A percentile compares a stretch with the other conserved stretches of the same genome.
Conservation (phyloP, 1,140 invertebrate genomes). For the Scaptomyza graminum region DNA sequence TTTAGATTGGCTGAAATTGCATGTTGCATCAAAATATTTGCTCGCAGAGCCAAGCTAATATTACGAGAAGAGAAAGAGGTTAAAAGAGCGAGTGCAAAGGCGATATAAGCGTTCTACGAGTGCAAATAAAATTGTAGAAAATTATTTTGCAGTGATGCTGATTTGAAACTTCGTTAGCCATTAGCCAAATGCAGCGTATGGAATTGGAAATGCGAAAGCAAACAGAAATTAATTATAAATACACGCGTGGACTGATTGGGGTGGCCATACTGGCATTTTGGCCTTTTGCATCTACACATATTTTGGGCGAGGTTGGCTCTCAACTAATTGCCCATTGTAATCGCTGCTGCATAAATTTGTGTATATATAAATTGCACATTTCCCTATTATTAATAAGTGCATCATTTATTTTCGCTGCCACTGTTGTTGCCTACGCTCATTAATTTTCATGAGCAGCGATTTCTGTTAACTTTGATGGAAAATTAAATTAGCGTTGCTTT, state of each 20-base stretch:
- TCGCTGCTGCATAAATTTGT: constrained; percentile 24
- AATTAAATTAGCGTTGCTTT: constrained; percentile 16
- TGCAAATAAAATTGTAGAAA: constrained; percentile 23
- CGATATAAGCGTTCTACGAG: neutral
- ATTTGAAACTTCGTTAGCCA: constrained; percentile 42
- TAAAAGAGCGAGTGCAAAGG: neutral
- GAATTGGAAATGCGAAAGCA: constrained; percentile 30
- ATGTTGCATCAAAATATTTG: constrained; percentile 78
- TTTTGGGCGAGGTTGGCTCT: constrained; percentile 10
- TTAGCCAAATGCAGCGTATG: constrained; percentile 42
- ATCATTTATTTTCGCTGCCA: constrained; percentile 40
- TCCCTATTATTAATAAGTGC: constrained; percentile 61
- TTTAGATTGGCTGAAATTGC: constrained; percentile 79
- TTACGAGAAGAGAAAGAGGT: constrained; percentile 9
- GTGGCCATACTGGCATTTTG: neutral
- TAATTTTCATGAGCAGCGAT: neutral
- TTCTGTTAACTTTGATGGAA: constrained; percentile 16
- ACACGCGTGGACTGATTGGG: constrained; percentile 16
- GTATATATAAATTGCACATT: constrained; percentile 47
- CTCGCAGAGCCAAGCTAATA: constrained; percentile 43
- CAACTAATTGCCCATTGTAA: constrained; percentile 66
- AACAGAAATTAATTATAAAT: constrained; percentile 50
- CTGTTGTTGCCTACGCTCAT: constrained; percentile 6
- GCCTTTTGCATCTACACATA: too few species aligned
- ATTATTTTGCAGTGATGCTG: constrained; percentile 18